Evolutionary conservation across 2,113 vertebrate species (phyloP).

Genomic region (Vimba vimba): DNA sequence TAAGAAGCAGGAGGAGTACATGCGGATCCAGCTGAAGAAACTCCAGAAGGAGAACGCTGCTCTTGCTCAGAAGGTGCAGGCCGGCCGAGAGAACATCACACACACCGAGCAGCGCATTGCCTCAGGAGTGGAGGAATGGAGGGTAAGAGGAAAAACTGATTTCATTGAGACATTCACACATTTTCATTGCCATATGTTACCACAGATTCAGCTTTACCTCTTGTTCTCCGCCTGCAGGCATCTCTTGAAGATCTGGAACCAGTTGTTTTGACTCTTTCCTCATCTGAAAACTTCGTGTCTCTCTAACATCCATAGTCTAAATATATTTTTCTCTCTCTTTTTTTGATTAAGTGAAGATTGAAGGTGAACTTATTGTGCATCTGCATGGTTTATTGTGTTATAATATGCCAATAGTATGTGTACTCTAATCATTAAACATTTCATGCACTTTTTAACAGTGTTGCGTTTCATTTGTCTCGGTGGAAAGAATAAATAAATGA

Average conservation of each 20-base stretch:
- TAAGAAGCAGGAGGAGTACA: slow-evolving; percentile 73
- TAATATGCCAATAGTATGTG: neutral
- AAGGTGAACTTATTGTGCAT: neutral
- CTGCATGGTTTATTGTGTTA: neutral
- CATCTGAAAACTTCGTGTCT: slow-evolving; percentile 63
- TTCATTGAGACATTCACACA: neutral
- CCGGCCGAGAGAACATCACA: slow-evolving; percentile 69
- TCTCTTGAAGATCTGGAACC: slow-evolving; percentile 68
- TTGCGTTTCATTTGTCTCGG: neutral
- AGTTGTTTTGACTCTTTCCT: slow-evolving; percentile 62
- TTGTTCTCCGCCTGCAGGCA: slow-evolving; percentile 56
- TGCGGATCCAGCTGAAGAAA: slow-evolving; percentile 71
- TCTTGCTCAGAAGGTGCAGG: slow-evolving; percentile 69
- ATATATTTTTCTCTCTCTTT: neutral
- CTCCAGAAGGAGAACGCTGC: slow-evolving; percentile 71
- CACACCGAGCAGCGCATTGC: slow-evolving; percentile 70
- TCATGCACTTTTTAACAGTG: neutral
- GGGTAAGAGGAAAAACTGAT: slow-evolving; percentile 62
- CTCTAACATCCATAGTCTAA: slow-evolving; percentile 9
- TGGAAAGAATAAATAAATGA: neutral
- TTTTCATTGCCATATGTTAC: neutral
- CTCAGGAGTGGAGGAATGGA: slow-evolving; percentile 72
- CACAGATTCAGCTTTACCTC: neutral
- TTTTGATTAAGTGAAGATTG: neutral
- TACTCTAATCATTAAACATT: slow-evolving; percentile 37